A percentile compares a stretch with the other conserved stretches of the same genome.
These are phyloP conservation scores for Schizopygopsis malacanthus DNA, from an alignment of 2,797 vertebrate species.

Conservation along the genomic window DNA sequence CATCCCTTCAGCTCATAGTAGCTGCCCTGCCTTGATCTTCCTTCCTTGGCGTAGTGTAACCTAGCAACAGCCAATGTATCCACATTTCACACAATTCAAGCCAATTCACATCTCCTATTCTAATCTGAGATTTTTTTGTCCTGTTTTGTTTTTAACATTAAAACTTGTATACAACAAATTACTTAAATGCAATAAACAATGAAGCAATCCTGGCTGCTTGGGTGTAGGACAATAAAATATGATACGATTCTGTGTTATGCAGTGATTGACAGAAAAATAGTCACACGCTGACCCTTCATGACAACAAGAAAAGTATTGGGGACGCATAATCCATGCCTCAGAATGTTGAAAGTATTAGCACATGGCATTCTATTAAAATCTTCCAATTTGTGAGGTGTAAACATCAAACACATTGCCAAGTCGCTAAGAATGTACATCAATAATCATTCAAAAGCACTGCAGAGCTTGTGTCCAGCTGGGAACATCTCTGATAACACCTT, in stretches of 20 bases:
- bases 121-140: neutral
- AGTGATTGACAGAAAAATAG: neutral
- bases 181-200: neutral
- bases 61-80: slow-evolving; percentile 16
- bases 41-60: neutral
- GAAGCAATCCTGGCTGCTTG: neutral
- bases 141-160: neutral
- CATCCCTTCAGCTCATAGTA: slow-evolving; percentile 1
- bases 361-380: neutral
- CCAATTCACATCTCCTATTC: neutral
- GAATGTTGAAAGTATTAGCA: neutral
- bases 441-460: neutral
- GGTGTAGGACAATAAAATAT: neutral
- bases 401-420: neutral
- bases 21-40: slow-evolving; percentile 16
- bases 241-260: neutral
- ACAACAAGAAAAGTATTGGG: neutral
- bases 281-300: neutral
- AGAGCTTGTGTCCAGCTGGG: neutral
- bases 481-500: neutral
- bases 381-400: neutral
- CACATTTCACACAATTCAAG: neutral
- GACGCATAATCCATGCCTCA: neutral
- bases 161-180: neutral
- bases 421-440: neutral